Evolutionary conservation across 2,888 invertebrate species (phyloP).

Genomic region (Silvanus unidentatus): DNA sequence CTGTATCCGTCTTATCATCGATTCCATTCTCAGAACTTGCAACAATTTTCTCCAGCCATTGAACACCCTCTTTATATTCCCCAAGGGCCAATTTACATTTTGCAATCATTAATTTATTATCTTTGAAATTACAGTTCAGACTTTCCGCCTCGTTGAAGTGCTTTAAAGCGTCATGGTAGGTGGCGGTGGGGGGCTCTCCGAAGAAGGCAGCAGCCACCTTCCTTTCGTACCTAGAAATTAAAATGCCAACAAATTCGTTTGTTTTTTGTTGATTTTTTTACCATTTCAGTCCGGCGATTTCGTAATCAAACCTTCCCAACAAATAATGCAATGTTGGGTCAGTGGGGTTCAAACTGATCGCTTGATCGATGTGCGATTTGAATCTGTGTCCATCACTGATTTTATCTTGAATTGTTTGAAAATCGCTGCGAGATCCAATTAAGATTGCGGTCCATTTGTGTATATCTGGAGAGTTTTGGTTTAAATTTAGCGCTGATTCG

Average conservation of each 20-base stretch:
- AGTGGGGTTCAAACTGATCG: slow-evolving; percentile 54
- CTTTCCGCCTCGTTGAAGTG: slow-evolving; percentile 52
- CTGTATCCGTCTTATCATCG: slow-evolving; percentile 33
- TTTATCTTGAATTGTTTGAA: slow-evolving; percentile 56
- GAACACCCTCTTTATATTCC: slow-evolving; percentile 48
- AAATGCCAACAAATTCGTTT: background rate
- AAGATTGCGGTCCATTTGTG: slow-evolving; percentile 73
- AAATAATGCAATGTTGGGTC: slow-evolving; percentile 62
- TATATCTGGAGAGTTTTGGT: slow-evolving; percentile 51
- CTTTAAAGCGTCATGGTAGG: slow-evolving; percentile 56
- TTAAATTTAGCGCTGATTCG: slow-evolving; percentile 49
- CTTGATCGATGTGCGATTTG: slow-evolving; percentile 62
- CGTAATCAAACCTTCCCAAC: slow-evolving; percentile 63
- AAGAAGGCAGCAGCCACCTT: slow-evolving; percentile 59
- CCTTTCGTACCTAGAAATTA: slow-evolving; percentile 55
- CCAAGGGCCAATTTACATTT: slow-evolving; percentile 52
- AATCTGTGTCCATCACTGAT: slow-evolving; percentile 60
- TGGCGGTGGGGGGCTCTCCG: slow-evolving; percentile 57
- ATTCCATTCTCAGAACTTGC: slow-evolving; percentile 19
- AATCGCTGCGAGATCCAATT: slow-evolving; percentile 57
- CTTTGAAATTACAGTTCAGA: slow-evolving; percentile 52
- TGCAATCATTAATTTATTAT: slow-evolving; percentile 53
- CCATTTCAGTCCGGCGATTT: slow-evolving; percentile 49
- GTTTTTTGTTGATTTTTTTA: slow-evolving; percentile 12
- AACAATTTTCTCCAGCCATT: slow-evolving; percentile 46